Evolutionary conservation across 2,888 invertebrate species (phyloP).

Genomic region (Oxystoma pomonae): DNA sequence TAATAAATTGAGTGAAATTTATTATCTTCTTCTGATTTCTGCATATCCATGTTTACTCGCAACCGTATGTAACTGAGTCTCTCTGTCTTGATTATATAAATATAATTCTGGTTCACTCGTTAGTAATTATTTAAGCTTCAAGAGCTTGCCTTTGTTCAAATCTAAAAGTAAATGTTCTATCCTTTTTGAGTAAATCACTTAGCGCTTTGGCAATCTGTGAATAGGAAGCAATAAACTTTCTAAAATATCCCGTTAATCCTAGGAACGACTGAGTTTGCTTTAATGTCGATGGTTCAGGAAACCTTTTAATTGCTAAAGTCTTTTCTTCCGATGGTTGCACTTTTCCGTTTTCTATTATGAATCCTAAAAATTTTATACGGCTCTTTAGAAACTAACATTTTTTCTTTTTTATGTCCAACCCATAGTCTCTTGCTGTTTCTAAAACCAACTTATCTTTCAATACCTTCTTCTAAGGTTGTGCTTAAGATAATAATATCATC

Average conservation of each 20-base stretch:
- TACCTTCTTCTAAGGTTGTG: slow-evolving; percentile 3
- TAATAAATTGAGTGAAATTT: slow-evolving; percentile 36
- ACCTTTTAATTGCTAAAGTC: slow-evolving; percentile 27
- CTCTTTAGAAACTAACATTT: slow-evolving; percentile 40
- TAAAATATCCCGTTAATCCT: slow-evolving; percentile 38
- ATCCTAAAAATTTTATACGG: slow-evolving; percentile 25
- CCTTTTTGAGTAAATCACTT: slow-evolving; percentile 32
- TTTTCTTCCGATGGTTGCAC: slow-evolving; percentile 27
- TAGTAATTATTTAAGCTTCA: slow-evolving; percentile 21
- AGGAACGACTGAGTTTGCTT: slow-evolving; percentile 37
- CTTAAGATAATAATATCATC: neutral
- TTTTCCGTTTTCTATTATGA: slow-evolving; percentile 26
- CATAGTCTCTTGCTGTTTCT: slow-evolving; percentile 12
- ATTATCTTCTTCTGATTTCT: slow-evolving; percentile 25
- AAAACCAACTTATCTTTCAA: slow-evolving; percentile 10
- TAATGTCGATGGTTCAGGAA: slow-evolving; percentile 30
- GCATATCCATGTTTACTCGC: slow-evolving; percentile 32
- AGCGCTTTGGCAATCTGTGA: slow-evolving; percentile 30
- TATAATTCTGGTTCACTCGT: slow-evolving; percentile 21
- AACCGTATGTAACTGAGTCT: slow-evolving; percentile 29
- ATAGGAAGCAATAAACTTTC: slow-evolving; percentile 39
- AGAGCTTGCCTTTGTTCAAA: slow-evolving; percentile 15
- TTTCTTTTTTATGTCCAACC: slow-evolving; percentile 35
- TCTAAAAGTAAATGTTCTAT: slow-evolving; percentile 13
- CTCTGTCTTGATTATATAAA: slow-evolving; percentile 20